Evolutionary conservation across 2,113 vertebrate genomes (phyloP).

Genomic region (Cephalopterus ornatus): DNA sequence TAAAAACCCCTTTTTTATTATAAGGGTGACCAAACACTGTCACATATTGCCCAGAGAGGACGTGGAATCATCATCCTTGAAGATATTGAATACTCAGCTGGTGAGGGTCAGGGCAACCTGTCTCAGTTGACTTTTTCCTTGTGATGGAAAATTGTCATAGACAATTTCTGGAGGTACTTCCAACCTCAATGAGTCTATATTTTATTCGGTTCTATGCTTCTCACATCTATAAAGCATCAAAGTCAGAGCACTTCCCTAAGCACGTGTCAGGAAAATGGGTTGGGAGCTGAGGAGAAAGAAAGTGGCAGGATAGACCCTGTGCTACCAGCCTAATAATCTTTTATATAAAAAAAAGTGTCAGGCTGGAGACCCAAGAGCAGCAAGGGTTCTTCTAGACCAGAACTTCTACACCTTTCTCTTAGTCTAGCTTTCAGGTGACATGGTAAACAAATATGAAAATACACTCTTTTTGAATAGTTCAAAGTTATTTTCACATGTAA

Average conservation of each 20-base stretch:
- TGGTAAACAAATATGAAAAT: not conserved
- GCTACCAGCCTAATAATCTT: not conserved
- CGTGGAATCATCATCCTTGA: not conserved
- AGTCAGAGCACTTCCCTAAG: not conserved
- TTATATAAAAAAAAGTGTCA: not conserved
- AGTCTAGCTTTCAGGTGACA: not conserved
- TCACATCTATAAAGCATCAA: not conserved
- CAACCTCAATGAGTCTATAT: not conserved
- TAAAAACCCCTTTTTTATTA: accelerated
- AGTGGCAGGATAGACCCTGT: not conserved
- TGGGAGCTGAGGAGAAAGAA: not conserved
- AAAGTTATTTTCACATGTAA: not conserved
- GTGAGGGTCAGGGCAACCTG: not conserved
- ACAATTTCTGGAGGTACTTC: not conserved
- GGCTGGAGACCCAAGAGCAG: not conserved
- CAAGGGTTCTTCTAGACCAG: not conserved
- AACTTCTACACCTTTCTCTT: not conserved
- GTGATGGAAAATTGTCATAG: not conserved
- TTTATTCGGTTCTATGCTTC: not conserved
- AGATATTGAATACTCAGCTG: not conserved
- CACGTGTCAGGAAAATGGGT: not conserved
- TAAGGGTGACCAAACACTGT: not conserved
- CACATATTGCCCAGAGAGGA: not conserved
- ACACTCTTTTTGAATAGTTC: not conserved
- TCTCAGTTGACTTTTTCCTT: not conserved